These are phyloP conservation scores for Dicrostonyx torquatus DNA, from an alignment of 2,797 vertebrate species.

Conservation along the genomic window DNA sequence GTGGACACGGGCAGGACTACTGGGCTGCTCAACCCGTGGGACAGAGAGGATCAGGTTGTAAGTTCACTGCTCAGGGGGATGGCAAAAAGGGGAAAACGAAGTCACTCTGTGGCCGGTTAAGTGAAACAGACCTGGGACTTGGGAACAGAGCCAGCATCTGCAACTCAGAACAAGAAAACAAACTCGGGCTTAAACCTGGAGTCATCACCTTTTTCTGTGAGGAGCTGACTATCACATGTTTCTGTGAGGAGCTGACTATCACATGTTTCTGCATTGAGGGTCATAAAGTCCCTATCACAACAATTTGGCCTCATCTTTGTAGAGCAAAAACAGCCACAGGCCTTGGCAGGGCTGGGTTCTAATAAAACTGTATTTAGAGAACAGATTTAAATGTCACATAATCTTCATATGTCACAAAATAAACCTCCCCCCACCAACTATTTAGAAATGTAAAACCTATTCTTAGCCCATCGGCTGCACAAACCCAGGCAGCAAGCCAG, in stretches of 20 bases:
- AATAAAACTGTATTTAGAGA: conserved; percentile 10
- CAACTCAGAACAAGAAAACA: not conserved
- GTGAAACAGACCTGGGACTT: not conserved
- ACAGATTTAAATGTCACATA: not conserved
- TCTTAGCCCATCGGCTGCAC: not conserved
- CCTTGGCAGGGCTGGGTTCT: not conserved
- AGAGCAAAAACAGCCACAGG: not conserved
- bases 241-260: accelerated
- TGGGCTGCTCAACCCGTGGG: not conserved
- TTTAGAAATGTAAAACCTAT: not conserved
- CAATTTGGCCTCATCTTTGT: not conserved
- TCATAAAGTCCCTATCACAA: not conserved
- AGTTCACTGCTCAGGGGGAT: too few relatives aligned
- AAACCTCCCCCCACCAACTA: not conserved
- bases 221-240: accelerated
- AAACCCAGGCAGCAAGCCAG: not conserved
- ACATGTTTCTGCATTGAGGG: too few relatives aligned
- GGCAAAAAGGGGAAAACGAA: not conserved
- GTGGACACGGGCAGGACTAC: not conserved
- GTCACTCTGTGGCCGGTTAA: not conserved
- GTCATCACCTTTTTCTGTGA: not conserved
- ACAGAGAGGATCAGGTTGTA: not conserved
- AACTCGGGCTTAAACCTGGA: not conserved
- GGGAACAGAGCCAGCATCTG: accelerated
- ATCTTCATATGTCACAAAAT: conserved; percentile 2